Evolutionary conservation across 2,888 invertebrate genomes (phyloP).

Genomic region (Galerucella pusilla): DNA sequence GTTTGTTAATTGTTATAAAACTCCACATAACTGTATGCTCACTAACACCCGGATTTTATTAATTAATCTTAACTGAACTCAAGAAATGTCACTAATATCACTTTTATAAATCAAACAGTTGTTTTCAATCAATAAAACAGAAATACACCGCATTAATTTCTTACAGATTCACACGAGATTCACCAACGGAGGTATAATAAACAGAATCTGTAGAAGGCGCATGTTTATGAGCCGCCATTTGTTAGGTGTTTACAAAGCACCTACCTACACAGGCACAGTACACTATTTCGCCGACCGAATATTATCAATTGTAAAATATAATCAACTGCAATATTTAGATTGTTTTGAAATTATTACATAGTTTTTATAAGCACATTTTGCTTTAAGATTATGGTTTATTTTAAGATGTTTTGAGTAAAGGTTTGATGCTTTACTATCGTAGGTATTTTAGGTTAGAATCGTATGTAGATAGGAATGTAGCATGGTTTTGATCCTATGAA

Average conservation of each 20-base stretch:
- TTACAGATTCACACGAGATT: conserved; percentile 64
- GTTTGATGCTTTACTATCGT: background rate
- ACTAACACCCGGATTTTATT: conserved; percentile 16
- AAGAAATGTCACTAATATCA: conserved; percentile 20
- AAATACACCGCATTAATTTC: conserved; percentile 46
- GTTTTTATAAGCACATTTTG: background rate
- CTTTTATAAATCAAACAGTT: conserved; percentile 31
- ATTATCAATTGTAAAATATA: background rate
- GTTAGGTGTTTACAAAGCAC: conserved; percentile 53
- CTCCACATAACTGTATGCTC: conserved; percentile 20
- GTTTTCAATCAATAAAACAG: conserved; percentile 33
- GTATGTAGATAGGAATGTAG: conserved; percentile 4
- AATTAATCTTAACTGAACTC: conserved; percentile 25
- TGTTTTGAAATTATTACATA: background rate
- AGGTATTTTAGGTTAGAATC: conserved; percentile 17
- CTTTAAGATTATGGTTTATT: background rate
- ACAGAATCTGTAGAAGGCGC: conserved; percentile 66
- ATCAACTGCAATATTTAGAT: background rate
- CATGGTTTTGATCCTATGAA: background rate
- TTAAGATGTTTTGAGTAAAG: background rate
- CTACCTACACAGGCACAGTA: conserved; percentile 46
- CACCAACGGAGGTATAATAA: conserved; percentile 63
- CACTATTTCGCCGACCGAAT: conserved; percentile 58
- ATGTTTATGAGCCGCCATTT: conserved; percentile 63
- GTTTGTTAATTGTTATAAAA: conserved; percentile 21